Evolutionary conservation across 1,140 invertebrate genomes (phyloP).

Genomic region (Sminthurides bifidus): DNA sequence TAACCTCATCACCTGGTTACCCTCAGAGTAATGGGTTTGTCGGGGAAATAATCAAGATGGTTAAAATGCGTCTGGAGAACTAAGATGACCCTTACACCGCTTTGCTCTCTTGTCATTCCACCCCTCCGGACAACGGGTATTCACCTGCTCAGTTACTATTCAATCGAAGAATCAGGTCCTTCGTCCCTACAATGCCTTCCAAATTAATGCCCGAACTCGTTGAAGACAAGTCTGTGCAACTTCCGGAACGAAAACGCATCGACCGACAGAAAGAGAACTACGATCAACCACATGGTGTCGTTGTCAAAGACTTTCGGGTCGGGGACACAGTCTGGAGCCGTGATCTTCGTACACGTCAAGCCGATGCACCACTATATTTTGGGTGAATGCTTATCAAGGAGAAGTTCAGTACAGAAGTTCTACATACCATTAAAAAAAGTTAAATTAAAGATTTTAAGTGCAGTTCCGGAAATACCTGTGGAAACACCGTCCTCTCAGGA

Average conservation of each 20-base stretch:
- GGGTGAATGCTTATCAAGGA: not conserved
- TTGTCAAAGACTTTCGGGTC: slow-evolving; percentile 1
- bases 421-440: not conserved
- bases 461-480: not conserved
- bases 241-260: not conserved
- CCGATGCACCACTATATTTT: not conserved
- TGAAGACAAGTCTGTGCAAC: not conserved
- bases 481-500: too few relatives aligned
- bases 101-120: slow-evolving; percentile 31
- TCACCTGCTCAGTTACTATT: slow-evolving; percentile 32
- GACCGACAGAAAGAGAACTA: not conserved
- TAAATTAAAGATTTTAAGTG: too few relatives aligned
- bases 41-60: not conserved
- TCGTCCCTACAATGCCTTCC: slow-evolving; percentile 11
- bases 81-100: slow-evolving; percentile 30
- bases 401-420: not conserved
- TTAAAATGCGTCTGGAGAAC: slow-evolving; percentile 18
- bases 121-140: slow-evolving; percentile 32
- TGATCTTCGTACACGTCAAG: slow-evolving; percentile 9
- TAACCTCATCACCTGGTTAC: not conserved
- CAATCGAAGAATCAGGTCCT: slow-evolving; percentile 22
- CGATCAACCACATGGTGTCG: not conserved
- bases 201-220: not conserved
- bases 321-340: slow-evolving; percentile 26
- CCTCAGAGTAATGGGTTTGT: slow-evolving; percentile 3